These are phyloP conservation scores for Trachelus iudaicus DNA, from an alignment of 2,888 invertebrate genomes.

Conservation along the genomic window DNA sequence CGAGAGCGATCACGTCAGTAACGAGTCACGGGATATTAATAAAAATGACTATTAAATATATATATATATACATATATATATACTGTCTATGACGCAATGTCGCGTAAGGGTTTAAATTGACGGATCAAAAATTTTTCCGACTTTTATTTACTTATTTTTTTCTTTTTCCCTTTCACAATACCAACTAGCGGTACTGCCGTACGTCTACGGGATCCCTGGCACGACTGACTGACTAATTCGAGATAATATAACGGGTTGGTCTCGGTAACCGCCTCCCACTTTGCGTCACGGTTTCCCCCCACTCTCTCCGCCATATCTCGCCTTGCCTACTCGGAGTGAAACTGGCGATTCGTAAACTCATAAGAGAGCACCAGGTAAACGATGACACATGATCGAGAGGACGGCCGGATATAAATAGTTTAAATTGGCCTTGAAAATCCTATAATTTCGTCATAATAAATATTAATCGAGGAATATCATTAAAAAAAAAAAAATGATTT, in stretches of 20 bases:
- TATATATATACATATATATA: too few relatives aligned
- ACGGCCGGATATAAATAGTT: not conserved
- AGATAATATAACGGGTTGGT: slow-evolving; percentile 61
- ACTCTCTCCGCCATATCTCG: slow-evolving; percentile 15
- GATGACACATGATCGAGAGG: not conserved
- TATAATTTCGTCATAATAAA: not conserved
- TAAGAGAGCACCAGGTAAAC: not conserved
- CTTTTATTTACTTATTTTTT: not conserved
- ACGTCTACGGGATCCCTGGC: slow-evolving; percentile 46
- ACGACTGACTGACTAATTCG: slow-evolving; percentile 58
- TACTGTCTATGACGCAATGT: not conserved
- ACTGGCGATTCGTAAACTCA: not conserved
- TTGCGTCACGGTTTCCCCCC: slow-evolving; percentile 22
- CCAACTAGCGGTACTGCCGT: slow-evolving; percentile 13
- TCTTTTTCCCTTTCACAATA: not conserved
- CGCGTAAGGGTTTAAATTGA: not conserved
- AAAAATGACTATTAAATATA: not conserved
- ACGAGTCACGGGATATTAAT: not conserved
- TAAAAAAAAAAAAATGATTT: too few relatives aligned
- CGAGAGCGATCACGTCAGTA: not conserved
- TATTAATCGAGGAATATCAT: too few relatives aligned
- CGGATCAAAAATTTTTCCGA: not conserved
- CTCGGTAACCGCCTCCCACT: slow-evolving; percentile 55
- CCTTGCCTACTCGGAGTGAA: not conserved
- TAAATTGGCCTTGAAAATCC: not conserved